Evolutionary conservation across 2,113 vertebrate genomes (phyloP).

Genomic region (Zosterops hypoxanthus): DNA sequence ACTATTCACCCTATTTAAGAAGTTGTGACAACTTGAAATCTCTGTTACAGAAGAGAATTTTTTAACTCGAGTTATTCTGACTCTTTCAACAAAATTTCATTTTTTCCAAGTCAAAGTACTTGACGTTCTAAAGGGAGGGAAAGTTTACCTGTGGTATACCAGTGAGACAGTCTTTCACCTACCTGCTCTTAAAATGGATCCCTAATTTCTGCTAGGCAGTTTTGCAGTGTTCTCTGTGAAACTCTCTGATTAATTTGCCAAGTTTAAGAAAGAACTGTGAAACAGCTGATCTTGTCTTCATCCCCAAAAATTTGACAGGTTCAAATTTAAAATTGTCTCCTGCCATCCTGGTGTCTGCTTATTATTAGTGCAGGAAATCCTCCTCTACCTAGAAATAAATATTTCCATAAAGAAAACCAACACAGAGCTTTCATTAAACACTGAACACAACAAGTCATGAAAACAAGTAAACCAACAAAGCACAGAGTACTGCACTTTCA

Average conservation of each 20-base stretch:
- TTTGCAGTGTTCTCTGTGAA: not conserved
- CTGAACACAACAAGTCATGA: accelerated
- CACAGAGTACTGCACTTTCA: not conserved
- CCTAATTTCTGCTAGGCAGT: not conserved
- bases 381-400: not conserved
- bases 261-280: not conserved
- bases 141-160: not conserved
- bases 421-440: not conserved
- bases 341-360: not conserved
- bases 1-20: not conserved
- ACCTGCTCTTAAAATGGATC: not conserved
- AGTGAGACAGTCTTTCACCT: not conserved
- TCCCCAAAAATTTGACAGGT: not conserved
- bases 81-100: not conserved
- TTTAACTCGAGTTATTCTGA: not conserved
- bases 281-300: not conserved
- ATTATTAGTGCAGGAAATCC: not conserved
- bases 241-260: not conserved
- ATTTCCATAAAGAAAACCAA: not conserved
- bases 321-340: not conserved
- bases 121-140: not conserved
- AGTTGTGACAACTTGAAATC: not conserved
- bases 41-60: not conserved
- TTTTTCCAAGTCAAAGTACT: not conserved
- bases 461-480: not conserved